phyloP scores from a whole-genome alignment of 2,113 vertebrate genomes.

The Mugil cephalus region DNA sequence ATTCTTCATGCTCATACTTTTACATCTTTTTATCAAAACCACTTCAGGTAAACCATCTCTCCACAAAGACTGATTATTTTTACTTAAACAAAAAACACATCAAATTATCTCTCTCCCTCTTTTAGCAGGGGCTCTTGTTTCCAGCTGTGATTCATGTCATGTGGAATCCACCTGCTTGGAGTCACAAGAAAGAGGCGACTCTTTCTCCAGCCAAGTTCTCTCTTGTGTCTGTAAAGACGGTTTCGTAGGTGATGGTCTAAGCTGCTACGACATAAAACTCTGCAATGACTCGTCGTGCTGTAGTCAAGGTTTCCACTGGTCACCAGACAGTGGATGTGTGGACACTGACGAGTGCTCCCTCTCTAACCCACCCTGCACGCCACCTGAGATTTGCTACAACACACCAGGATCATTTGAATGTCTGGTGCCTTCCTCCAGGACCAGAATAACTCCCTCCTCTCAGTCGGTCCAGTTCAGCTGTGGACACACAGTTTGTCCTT shows the following conservation, averaged over 20 bases:
- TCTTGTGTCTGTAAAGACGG: conserved; percentile 71
- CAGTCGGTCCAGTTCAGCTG: not conserved
- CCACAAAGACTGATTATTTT: no score
- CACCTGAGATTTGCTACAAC: conserved; percentile 60
- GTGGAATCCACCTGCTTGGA: conserved; percentile 47
- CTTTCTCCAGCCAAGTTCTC: not conserved
- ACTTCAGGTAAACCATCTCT: conserved; percentile 46
- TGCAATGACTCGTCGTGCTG: conserved; percentile 55
- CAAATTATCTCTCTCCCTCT: not conserved
- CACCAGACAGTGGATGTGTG: conserved; percentile 60
- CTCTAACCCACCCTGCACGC: conserved; percentile 34
- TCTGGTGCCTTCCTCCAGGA: not conserved
- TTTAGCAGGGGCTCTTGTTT: conserved; percentile 42
- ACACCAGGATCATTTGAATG: conserved; percentile 65
- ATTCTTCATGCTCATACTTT: conserved; percentile 28
- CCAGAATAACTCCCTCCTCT: no score
- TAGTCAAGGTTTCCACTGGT: conserved; percentile 62
- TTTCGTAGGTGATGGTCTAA: conserved; percentile 70
- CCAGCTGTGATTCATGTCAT: conserved; percentile 61
- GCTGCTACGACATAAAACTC: conserved; percentile 52
- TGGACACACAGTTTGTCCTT: conserved; percentile 28
- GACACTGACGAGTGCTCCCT: conserved; percentile 71
- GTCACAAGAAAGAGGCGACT: conserved; percentile 35
- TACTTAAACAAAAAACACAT: not conserved
- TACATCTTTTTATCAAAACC: conserved; percentile 14